A percentile compares a stretch with the other conserved stretches of the same genome.
Conservation (phyloP, 2,113 vertebrate genomes). For the Prunella himalayana region DNA sequence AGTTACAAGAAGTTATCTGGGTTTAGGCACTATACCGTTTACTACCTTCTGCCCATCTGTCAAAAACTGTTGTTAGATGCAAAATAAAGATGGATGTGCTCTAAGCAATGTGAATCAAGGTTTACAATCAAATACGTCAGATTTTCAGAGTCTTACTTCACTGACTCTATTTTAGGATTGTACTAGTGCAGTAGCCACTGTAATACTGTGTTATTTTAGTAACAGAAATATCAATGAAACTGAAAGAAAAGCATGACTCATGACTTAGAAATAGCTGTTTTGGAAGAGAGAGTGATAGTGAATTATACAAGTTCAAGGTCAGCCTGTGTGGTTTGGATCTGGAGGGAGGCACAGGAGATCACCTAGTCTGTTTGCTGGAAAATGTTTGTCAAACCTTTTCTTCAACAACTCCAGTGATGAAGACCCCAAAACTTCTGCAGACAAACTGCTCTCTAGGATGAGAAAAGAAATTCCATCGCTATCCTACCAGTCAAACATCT, state of each 20-base stretch:
- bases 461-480: neutral
- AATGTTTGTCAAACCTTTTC: neutral
- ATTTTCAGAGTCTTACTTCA: neutral
- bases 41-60: neutral
- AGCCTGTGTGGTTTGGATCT: neutral
- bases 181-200: neutral
- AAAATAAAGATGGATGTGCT: neutral
- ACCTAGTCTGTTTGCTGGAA: neutral
- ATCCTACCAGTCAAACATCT: neutral
- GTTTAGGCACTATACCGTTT: neutral
- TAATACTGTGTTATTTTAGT: neutral
- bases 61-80: neutral
- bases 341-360: neutral
- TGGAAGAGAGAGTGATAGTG: neutral
- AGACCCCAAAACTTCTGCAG: neutral
- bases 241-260: neutral
- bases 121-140: neutral
- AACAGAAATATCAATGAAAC: neutral
- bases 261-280: neutral
- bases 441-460: neutral
- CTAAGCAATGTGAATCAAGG: neutral
- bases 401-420: neutral
- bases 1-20: neutral
- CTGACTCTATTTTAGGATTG: neutral
- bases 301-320: neutral